Conservation (phyloP, 2,113 vertebrate genomes). For the Hucho hucho region DNA sequence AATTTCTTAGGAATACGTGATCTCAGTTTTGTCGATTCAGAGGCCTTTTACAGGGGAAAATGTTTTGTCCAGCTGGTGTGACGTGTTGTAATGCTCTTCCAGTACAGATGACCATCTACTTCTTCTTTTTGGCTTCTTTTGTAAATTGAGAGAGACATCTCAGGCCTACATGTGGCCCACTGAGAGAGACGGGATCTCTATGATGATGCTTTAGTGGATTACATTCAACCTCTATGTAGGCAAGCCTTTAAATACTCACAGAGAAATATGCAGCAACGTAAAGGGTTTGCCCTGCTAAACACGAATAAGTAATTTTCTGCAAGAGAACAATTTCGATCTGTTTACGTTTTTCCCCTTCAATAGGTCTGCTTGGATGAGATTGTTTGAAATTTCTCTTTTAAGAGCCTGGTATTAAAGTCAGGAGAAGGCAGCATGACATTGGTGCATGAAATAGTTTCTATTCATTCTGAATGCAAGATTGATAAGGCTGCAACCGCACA, state of each 20-base stretch:
- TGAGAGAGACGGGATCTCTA: background rate
- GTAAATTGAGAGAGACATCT: background rate
- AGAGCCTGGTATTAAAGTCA: conserved; percentile 42
- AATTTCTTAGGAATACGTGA: conserved; percentile 9
- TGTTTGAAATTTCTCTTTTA: conserved; percentile 44
- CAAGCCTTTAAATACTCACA: conserved; percentile 28
- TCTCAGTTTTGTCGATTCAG: background rate
- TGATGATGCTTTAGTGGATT: conserved; percentile 32
- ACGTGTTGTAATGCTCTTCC: background rate
- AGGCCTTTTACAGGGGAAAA: background rate
- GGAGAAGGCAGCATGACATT: conserved; percentile 48
- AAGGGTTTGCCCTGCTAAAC: conserved; percentile 44
- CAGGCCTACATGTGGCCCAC: background rate
- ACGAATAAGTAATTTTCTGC: conserved; percentile 52
- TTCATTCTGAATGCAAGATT: conserved; percentile 58
- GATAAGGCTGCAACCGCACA: conserved; percentile 57
- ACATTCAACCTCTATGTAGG: conserved; percentile 33
- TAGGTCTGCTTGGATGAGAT: conserved; percentile 46
- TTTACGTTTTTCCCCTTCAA: conserved; percentile 33
- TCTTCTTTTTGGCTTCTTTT: background rate
- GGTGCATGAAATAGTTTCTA: conserved; percentile 62
- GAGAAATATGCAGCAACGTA: conserved; percentile 35
- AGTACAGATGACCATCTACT: background rate
- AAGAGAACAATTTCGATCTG: conserved; percentile 55
- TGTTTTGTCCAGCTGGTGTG: background rate